These are phyloP conservation scores for Ferrisia virgata DNA, from an alignment of 2,888 invertebrate species.

Conservation along the genomic window DNA sequence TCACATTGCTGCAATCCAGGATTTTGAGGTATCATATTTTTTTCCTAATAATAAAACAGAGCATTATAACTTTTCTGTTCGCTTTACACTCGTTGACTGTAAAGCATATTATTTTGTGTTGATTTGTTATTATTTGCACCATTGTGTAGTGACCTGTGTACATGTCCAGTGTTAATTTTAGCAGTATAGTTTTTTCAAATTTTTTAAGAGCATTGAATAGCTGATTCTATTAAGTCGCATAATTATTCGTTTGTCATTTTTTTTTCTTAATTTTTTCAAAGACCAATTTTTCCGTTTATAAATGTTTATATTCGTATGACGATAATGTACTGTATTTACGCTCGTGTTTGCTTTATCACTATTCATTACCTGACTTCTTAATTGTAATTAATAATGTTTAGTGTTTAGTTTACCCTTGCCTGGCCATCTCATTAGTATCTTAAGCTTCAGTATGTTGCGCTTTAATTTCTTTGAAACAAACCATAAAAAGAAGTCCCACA, in stretches of 20 bases:
- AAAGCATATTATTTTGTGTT: conserved; percentile 45
- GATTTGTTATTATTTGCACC: conserved; percentile 45
- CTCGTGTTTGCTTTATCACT: conserved; percentile 44
- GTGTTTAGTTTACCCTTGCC: conserved; percentile 48
- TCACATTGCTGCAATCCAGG: conserved; percentile 61
- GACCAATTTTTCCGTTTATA: neutral
- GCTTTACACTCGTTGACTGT: conserved; percentile 44
- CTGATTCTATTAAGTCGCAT: conserved; percentile 35
- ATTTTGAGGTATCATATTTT: conserved; percentile 71
- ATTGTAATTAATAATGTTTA: conserved; percentile 40
- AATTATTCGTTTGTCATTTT: conserved; percentile 23
- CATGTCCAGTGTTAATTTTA: conserved; percentile 44
- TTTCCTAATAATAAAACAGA: conserved; percentile 37
- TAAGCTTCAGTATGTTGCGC: conserved; percentile 51
- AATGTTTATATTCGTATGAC: conserved; percentile 27
- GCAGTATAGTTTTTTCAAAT: conserved; percentile 30
- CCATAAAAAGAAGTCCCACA: neutral
- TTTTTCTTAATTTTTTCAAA: neutral
- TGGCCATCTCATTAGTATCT: conserved; percentile 52
- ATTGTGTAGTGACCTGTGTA: conserved; percentile 46
- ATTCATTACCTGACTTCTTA: conserved; percentile 42
- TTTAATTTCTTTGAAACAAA: conserved; percentile 46
- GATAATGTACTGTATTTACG: conserved; percentile 42
- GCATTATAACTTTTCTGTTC: conserved; percentile 41
- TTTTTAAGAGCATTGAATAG: conserved; percentile 37